Percentiles rank a stretch among this genome's conserved stretches.
Conservation (phyloP, 2,797 vertebrate species). For the Myiotriccus ornatus region DNA sequence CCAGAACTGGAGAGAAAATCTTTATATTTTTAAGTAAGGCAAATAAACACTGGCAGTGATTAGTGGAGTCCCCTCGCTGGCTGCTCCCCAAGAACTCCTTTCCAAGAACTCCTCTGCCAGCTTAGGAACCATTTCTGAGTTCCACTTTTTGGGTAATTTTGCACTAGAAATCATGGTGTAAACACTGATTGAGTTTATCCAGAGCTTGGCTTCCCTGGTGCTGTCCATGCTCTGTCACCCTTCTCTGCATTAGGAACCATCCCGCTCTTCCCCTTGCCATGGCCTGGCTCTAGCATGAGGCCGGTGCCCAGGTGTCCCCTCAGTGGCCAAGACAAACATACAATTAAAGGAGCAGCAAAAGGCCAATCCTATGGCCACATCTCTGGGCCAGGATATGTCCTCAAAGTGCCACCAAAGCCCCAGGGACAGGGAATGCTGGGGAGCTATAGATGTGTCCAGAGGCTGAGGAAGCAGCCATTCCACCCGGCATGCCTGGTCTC, state of each 20-base stretch:
- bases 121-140: neutral
- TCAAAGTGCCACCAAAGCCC: neutral
- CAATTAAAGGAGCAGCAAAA: neutral
- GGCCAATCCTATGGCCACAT: neutral
- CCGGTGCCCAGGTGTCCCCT: rapidly evolving
- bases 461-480: neutral
- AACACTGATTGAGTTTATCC: neutral
- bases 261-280: rapidly evolving
- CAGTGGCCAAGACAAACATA: neutral
- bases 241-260: neutral
- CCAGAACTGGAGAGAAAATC: conserved; percentile 55
- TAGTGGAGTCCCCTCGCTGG: neutral
- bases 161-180: rapidly evolving
- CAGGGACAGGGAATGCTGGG: rapidly evolving
- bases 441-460: neutral
- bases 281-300: rapidly evolving
- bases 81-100: neutral
- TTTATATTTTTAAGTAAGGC: conserved; percentile 64
- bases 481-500: rapidly evolving
- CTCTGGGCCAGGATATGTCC: neutral
- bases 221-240: rapidly evolving
- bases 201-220: neutral
- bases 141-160: neutral
- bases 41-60: conserved; percentile 41
- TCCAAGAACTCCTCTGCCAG: neutral